Evolutionary conservation across 2,113 vertebrate species (phyloP), one percentile per base, ranked within the genome.

Genomic region (Recurvirostra avosetta): DNA sequence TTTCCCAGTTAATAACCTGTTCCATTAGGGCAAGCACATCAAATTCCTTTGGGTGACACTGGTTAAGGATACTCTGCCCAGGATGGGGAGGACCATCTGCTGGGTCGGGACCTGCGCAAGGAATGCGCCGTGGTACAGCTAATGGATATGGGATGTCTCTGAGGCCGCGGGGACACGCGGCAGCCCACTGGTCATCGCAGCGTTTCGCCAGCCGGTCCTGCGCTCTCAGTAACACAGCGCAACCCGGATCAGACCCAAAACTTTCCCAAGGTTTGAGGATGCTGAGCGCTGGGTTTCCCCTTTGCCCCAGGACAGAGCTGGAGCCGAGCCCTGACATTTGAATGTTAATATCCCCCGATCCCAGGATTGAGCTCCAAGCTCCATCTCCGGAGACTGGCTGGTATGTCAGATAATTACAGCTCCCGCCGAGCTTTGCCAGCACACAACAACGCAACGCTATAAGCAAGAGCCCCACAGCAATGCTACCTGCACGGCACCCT

Each of bases 1-100:
- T 15, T 86, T 88, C 92, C 93, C 93, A 68, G 62, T 19, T 61
- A 49, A 36, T 47, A 97, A 97, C 94, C 96, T 88, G 96, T 90
- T 96, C 93, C 93, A 96, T 91, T 95, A 68, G 94, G 94, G 93
- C 96, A 88, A 96, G 81, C 94, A 14, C 96, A 97, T 96, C 94
- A 96, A 5, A 97, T 95, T 97, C 96, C 87, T 96, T 15, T 30
- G 85, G 94, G 90, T 86, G 87, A 93, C 95, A 79, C 25, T 8
- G 93, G 30, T 16, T 96, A 7, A 49, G 88, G 92, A 76, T 43
- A 6, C 67, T 1, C 40, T 92, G 87, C 74, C 90, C 25, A 4
- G 87, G 32, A 67, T 16, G 65, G 83, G 91, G 63, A 91, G 89
- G 52, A 63, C 70, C n/a, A 10, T 65, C 89, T 14, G 67, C 81